These are phyloP conservation scores for Lamprologus tigripictilis DNA, from an alignment of 2,113 vertebrate species.

Conservation along the genomic window DNA sequence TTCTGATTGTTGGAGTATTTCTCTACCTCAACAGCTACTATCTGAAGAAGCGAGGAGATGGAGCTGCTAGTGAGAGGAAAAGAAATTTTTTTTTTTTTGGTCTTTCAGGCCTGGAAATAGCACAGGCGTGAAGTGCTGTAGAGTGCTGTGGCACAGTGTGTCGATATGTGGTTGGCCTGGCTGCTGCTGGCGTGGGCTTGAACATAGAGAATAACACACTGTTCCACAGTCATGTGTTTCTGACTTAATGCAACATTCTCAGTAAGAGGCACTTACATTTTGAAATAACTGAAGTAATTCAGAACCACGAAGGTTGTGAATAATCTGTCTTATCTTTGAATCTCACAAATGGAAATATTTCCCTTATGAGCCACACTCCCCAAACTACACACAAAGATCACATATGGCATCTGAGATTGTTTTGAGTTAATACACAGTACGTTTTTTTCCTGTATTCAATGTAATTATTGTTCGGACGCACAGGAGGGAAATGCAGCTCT, in stretches of 20 bases:
- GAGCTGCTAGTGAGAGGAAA: neutral
- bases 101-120: neutral
- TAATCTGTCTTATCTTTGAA: neutral
- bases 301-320: neutral
- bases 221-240: neutral
- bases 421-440: neutral
- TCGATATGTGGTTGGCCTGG: neutral
- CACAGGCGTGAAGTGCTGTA: neutral
- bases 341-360: neutral
- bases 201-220: neutral
- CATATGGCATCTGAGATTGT: neutral
- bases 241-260: neutral
- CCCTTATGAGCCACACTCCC: neutral
- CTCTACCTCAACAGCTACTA: neutral
- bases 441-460: neutral
- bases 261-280: neutral
- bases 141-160: neutral
- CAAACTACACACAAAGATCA: neutral
- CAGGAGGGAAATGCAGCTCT: neutral
- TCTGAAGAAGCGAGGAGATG: accelerated
- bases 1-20: neutral
- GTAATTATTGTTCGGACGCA: accelerated
- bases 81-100: neutral
- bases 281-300: neutral
- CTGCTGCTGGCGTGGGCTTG: neutral